phyloP scores from a whole-genome alignment of 2,113 vertebrate genomes.

The Carassius carassius region DNA sequence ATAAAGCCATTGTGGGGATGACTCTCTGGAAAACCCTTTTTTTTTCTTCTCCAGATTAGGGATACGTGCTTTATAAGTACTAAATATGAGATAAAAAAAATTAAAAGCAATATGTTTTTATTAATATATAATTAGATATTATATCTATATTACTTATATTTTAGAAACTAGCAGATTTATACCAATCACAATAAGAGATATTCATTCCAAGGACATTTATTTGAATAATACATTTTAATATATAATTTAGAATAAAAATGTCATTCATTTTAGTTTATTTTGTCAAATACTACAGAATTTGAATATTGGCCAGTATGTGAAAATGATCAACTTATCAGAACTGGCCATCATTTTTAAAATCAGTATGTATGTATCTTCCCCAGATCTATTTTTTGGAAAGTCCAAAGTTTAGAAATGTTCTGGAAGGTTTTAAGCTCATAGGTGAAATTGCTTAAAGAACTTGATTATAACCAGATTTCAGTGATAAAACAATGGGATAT shows the following conservation, averaged over 20 bases:
- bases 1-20: background rate
- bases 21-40: background rate
- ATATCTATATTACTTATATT: no score
- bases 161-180: no score
- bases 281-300: background rate
- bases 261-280: background rate
- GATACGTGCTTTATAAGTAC: background rate
- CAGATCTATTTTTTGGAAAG: background rate
- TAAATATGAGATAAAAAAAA: background rate
- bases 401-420: slow-evolving; percentile 18
- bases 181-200: background rate
- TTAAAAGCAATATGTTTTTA: background rate
- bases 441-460: slow-evolving; percentile 58
- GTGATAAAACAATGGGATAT: slow-evolving; percentile 66
- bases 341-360: background rate
- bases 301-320: background rate
- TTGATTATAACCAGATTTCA: slow-evolving; percentile 69
- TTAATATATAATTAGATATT: no score
- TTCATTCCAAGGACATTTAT: background rate
- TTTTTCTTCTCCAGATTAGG: background rate
- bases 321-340: background rate
- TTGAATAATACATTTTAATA: background rate
- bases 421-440: background rate
- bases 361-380: background rate
- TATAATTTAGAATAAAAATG: no score